Evolutionary conservation across 2,113 vertebrate genomes (phyloP), one percentile per base, ranked within the genome.

Genomic region (Antennarius striatus): DNA sequence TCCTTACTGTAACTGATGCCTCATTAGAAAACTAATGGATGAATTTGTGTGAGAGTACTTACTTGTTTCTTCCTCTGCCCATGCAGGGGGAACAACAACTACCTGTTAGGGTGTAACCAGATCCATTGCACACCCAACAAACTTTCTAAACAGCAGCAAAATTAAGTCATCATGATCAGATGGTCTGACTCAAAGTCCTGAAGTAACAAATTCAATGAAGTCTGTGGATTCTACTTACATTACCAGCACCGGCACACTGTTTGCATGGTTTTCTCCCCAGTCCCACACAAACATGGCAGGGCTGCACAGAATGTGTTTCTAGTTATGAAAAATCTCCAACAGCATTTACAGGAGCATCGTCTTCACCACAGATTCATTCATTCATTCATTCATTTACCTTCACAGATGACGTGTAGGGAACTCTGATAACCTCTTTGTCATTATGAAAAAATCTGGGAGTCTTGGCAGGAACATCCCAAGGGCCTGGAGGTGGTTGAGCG

Each of bases 61-160:
- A 94, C 94, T 89, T 92, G 13, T 85, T 83, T 17, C 85, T 67
- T n/a, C 92, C 93, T 50, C 79, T 74, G 5, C 93, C 92, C 0
- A 0, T 65, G 79, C 93, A 95, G 54, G 83, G 79, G 15, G 22
- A 15, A 65, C 94, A 95, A 14, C 43, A 73, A 3, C 91, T 77
- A 2, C 82, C 42, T 51, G 56, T 32, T 0, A 57, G 15, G 30
- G 72, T 77, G 15, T 10, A 68, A 53, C 93, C 88, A 36, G 84
- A 88, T 40, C 93, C 93, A 56, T 92, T 87, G 82, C 94, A 94
- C n/a, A 87, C 69, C 81, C 84, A 87, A 54, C 94, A 95, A 57
- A 88, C 68, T 90, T 90, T 91, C 93, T 93, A 72, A 72, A 28
- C n/a, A 69, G 42, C 11, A 30, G 36, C 70, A 1, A 80, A 73